Evolutionary conservation across 2,113 vertebrate species (phyloP).

Genomic region (Cyanoramphus novaezelandiae): DNA sequence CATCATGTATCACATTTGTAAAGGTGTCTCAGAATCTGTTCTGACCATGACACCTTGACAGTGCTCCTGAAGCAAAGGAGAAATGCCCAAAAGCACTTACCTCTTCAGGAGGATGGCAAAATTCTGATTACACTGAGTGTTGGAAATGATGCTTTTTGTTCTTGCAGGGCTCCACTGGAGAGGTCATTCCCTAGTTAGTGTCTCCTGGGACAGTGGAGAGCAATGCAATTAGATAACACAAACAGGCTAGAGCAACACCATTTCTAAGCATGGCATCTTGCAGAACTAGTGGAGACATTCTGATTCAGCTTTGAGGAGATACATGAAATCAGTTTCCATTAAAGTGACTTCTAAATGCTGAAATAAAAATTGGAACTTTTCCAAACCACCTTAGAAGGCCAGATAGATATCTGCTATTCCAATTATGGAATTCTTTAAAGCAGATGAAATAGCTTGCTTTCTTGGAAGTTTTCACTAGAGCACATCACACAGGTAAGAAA

Average conservation of each 20-base stretch:
- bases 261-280: not conserved
- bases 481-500: not conserved
- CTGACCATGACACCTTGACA: not conserved
- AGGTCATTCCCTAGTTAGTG: not conserved
- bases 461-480: not conserved
- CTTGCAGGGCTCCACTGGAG: not conserved
- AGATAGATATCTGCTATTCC: not conserved
- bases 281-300: not conserved
- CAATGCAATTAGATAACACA: not conserved
- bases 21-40: not conserved
- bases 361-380: not conserved
- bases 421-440: not conserved
- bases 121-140: not conserved
- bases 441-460: not conserved
- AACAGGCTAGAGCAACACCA: not conserved
- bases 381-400: not conserved
- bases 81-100: not conserved
- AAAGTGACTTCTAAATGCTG: not conserved
- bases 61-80: not conserved
- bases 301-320: not conserved
- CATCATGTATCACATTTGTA: not conserved
- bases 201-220: not conserved
- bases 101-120: fast-evolving
- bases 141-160: not conserved
- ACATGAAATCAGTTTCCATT: not conserved